Evolutionary conservation across 2,113 vertebrate species (phyloP).

Genomic region (Notarius lentiginosus): DNA sequence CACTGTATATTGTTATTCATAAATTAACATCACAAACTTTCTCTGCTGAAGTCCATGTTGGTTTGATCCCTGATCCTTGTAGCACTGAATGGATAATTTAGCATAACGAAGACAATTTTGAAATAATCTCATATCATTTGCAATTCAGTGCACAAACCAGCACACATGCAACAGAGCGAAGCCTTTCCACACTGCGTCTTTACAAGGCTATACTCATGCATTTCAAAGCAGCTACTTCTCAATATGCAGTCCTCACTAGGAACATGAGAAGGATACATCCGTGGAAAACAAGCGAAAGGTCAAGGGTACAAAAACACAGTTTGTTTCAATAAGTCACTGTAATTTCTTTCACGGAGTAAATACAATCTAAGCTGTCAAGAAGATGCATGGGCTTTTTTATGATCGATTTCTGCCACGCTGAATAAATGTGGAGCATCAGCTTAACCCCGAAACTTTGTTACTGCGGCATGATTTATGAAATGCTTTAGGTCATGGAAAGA

Average conservation of each 20-base stretch:
- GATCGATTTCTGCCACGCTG: conserved; percentile 67
- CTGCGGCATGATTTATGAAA: conserved; percentile 68
- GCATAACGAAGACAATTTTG: not conserved
- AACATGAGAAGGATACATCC: conserved; percentile 54
- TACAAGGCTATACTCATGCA: conserved; percentile 26
- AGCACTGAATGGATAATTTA: not conserved
- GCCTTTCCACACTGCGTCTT: conserved; percentile 48
- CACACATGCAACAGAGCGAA: conserved; percentile 11
- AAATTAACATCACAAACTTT: not conserved
- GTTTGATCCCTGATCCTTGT: not conserved
- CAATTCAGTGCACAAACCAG: conserved; percentile 3
- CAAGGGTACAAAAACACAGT: conserved; percentile 61
- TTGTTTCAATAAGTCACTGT: conserved; percentile 63
- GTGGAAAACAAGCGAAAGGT: conserved; percentile 62
- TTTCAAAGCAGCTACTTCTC: conserved; percentile 45
- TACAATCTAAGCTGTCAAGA: conserved; percentile 73
- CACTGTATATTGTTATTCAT: not conserved
- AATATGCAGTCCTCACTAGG: conserved; percentile 55
- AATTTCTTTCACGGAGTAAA: conserved; percentile 69
- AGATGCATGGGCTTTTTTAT: conserved; percentile 71
- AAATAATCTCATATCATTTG: not conserved
- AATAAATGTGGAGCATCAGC: conserved; percentile 68
- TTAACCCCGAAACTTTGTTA: conserved; percentile 64
- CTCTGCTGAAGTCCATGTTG: not conserved
- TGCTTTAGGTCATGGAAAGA: conserved; percentile 50